phyloP scores from a whole-genome alignment of 1,140 invertebrate genomes.

The Gyrodactylus bullatarudis region DNA sequence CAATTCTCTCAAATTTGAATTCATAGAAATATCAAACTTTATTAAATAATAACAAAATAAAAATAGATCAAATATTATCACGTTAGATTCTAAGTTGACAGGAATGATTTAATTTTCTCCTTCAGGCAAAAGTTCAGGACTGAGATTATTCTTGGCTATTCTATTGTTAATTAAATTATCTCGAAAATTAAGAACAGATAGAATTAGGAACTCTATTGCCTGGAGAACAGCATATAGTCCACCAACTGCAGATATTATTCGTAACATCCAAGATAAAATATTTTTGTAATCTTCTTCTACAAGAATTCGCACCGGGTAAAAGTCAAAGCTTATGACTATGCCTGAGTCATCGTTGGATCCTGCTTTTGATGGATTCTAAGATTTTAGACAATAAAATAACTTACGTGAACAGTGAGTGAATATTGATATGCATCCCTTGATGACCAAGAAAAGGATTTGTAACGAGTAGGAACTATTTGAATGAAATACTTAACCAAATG shows the following conservation, averaged over 20 bases:
- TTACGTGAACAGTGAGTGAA: not conserved
- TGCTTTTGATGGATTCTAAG: not conserved
- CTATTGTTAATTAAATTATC: too few species aligned
- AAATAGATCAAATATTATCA: too few species aligned
- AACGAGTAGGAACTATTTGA: not conserved
- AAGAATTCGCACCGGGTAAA: not conserved
- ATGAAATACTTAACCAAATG: not conserved
- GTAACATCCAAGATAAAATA: not conserved
- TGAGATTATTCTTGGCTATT: too few species aligned
- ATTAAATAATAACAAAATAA: too few species aligned
- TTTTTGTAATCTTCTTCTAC: not conserved
- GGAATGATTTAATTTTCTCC: too few species aligned
- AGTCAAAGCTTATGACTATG: not conserved
- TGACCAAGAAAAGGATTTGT: not conserved
- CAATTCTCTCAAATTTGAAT: too few species aligned
- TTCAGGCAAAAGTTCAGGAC: too few species aligned
- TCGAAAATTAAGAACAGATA: too few species aligned
- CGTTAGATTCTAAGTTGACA: too few species aligned
- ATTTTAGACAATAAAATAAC: not conserved
- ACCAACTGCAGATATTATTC: not conserved
- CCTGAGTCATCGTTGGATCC: not conserved
- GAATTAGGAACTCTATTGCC: not conserved
- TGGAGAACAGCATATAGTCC: not conserved
- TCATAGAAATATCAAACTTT: too few species aligned
- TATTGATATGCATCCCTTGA: not conserved